Evolutionary conservation across 2,888 invertebrate genomes (phyloP).

Genomic region (Drosophila diplacantha): DNA sequence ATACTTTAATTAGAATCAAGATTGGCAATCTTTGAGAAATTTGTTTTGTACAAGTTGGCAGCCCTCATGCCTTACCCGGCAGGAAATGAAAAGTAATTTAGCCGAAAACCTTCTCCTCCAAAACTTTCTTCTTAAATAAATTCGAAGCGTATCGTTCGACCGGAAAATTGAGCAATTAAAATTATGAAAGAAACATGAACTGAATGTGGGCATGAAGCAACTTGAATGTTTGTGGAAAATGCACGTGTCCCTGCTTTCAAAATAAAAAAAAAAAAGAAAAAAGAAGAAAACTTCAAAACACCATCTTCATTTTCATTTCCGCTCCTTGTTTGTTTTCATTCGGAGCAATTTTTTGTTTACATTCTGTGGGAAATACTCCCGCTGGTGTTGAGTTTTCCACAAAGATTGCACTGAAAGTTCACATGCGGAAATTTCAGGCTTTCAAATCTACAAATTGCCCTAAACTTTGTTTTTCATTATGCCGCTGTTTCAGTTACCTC

Average conservation of each 20-base stretch:
- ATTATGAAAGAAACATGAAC: constrained; percentile 21
- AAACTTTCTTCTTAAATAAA: constrained; percentile 4
- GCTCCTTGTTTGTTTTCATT: constrained; percentile 39
- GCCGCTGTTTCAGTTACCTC: neutral
- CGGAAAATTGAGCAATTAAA: constrained; percentile 31
- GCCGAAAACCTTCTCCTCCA: neutral
- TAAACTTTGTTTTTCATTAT: constrained; percentile 6
- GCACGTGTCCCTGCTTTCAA: constrained; percentile 1
- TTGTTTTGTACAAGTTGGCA: neutral
- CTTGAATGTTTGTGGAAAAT: constrained; percentile 13
- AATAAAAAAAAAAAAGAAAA: neutral
- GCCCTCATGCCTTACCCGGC: neutral
- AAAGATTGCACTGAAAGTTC: neutral
- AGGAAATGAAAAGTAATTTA: neutral
- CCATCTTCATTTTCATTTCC: constrained; percentile 12
- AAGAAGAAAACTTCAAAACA: constrained; percentile 7
- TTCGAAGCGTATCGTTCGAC: constrained; percentile 6
- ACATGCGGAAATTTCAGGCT: neutral
- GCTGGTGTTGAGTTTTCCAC: constrained; percentile 1
- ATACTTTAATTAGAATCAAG: neutral
- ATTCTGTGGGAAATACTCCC: neutral
- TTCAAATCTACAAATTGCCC: neutral
- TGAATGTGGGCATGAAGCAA: constrained; percentile 5
- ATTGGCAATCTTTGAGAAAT: neutral
- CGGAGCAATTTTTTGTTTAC: constrained; percentile 40